A percentile compares a stretch with the other conserved stretches of the same genome.
These are phyloP conservation scores for Napeogenes sylphis DNA, from an alignment of 2,888 invertebrate species.

Conservation along the genomic window DNA sequence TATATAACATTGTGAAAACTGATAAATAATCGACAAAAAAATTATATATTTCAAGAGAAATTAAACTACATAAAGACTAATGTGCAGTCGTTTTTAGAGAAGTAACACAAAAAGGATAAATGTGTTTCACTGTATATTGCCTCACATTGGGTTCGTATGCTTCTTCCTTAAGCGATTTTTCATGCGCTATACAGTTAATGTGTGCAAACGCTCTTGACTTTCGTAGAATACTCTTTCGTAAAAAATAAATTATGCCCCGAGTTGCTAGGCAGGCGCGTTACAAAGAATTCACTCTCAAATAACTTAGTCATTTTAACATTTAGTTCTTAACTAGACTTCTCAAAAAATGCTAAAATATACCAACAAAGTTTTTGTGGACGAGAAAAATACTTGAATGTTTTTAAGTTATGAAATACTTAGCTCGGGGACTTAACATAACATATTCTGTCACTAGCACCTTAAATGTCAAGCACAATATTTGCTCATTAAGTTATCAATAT, in stretches of 20 bases:
- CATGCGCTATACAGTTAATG: constrained; percentile 74
- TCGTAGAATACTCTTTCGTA: constrained; percentile 66
- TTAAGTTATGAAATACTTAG: not conserved
- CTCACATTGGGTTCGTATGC: constrained; percentile 49
- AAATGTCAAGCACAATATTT: too few relatives aligned
- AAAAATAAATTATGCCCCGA: constrained; percentile 72
- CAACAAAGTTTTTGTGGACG: constrained; percentile 8
- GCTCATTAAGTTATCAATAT: too few relatives aligned
- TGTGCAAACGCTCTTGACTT: constrained; percentile 71
- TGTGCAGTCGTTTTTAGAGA: constrained; percentile 23
- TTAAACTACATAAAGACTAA: constrained; percentile 26
- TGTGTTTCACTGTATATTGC: constrained; percentile 36
- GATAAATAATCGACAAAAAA: not conserved
- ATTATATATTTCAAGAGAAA: constrained; percentile 4
- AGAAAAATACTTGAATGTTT: constrained; percentile 12
- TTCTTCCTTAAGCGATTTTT: constrained; percentile 72
- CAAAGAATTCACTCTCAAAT: constrained; percentile 62
- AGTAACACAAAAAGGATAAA: constrained; percentile 33
- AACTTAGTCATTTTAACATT: constrained; percentile 51
- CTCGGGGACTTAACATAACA: too few relatives aligned
- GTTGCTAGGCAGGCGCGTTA: constrained; percentile 46
- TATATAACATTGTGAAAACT: too few relatives aligned
- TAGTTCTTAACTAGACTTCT: constrained; percentile 40
- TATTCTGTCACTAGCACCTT: too few relatives aligned
- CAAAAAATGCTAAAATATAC: not conserved